A percentile compares a stretch with the other conserved stretches of the same genome.
Evolutionary conservation across 2,888 invertebrate genomes (phyloP).

Genomic region (Ischnura elegans): DNA sequence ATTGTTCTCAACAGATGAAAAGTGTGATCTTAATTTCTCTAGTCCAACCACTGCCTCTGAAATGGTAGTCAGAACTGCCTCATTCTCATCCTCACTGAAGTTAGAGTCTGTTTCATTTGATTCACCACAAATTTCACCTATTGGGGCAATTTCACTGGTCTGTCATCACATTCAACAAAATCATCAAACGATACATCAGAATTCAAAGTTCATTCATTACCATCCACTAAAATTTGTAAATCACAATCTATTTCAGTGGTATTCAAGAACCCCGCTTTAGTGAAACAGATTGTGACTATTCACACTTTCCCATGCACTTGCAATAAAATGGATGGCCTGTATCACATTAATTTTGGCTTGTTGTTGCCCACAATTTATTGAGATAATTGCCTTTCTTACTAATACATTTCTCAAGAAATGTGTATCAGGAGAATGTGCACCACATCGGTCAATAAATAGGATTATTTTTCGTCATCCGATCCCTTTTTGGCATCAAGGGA

Average conservation of each 20-base stretch:
- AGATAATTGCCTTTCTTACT: too few relatives aligned
- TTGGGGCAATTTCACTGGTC: too few relatives aligned
- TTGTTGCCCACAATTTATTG: too few relatives aligned
- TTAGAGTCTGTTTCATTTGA: slow-evolving; percentile 28
- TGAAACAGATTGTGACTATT: background rate
- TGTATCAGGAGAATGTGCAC: too few relatives aligned
- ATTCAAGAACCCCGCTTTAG: slow-evolving; percentile 2
- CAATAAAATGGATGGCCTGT: background rate
- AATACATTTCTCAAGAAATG: too few relatives aligned
- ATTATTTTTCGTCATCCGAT: too few relatives aligned
- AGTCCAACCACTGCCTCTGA: slow-evolving; percentile 9
- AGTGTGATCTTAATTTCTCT: background rate
- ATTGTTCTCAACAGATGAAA: background rate
- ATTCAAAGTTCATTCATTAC: background rate
- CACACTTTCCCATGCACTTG: background rate
- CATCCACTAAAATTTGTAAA: background rate
- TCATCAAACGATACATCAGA: background rate
- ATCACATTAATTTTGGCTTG: too few relatives aligned
- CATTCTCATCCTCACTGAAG: slow-evolving; percentile 6
- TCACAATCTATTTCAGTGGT: slow-evolving; percentile 15
- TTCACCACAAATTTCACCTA: too few relatives aligned
- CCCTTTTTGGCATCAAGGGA: too few relatives aligned
- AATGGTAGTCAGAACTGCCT: background rate
- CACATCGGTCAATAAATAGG: too few relatives aligned
- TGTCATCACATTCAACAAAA: too few relatives aligned